Conservation (phyloP, 2,113 vertebrate genomes). For the Abramis brama region DNA sequence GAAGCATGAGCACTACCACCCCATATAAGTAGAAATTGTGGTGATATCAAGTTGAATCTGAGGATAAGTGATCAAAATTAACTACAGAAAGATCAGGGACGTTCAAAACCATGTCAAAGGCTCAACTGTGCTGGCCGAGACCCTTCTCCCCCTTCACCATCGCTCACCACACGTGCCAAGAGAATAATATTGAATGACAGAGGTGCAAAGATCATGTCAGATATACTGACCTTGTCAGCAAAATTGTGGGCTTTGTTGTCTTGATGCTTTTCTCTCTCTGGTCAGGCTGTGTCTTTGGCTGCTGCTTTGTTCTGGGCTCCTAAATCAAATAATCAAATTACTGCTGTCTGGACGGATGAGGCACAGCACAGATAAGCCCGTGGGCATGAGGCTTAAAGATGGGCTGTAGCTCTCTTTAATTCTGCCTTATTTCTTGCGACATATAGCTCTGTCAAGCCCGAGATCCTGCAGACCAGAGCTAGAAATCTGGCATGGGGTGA, state of each 20-base stretch:
- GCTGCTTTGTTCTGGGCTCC: neutral
- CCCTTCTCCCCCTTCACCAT: neutral
- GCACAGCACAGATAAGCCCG: conserved; percentile 8
- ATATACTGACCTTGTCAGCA: conserved; percentile 23
- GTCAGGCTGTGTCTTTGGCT: neutral
- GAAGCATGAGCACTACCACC: neutral
- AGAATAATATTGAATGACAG: conserved; percentile 20
- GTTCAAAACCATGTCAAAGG: neutral
- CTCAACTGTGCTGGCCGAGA: neutral
- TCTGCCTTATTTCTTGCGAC: conserved; percentile 23
- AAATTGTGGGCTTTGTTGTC: neutral
- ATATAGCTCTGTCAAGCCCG: neutral
- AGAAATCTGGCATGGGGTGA: neutral
- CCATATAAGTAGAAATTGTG: neutral
- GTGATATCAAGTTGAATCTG: neutral
- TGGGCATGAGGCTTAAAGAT: conserved; percentile 13
- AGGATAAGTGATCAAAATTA: neutral
- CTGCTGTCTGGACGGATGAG: neutral
- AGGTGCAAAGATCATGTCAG: conserved; percentile 17
- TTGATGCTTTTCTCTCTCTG: neutral
- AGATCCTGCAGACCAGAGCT: conserved; percentile 1
- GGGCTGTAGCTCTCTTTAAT: conserved; percentile 29
- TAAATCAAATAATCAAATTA: conserved; percentile 33
- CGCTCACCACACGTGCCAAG: neutral
- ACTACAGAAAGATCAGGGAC: neutral